Evolutionary conservation across 2,888 invertebrate species (phyloP), one percentile per base, ranked within the genome.

Genomic region (Lithophane leautieri): DNA sequence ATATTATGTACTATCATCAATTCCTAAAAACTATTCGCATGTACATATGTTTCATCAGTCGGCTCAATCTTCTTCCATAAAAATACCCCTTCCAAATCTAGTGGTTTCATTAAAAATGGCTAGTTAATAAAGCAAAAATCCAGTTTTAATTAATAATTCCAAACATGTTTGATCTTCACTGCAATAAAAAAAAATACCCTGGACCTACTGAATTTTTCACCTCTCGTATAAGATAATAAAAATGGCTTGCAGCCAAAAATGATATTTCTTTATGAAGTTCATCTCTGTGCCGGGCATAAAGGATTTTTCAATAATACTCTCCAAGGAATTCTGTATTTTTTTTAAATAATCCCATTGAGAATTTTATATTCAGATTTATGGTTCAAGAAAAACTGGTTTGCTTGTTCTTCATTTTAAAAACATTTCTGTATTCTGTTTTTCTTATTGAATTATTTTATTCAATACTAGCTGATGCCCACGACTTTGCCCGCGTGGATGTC

Each of bases 221-320:
- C 79, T 81, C 81, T 40, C 63, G 25, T 65, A 22, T 63, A 40
- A 40, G 68, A 70, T 82, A 70, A 78, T 73, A 78, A 81, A 82
- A 81, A 82, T 81, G 81, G 81, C 81, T 62, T 4, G 83, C 50
- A 58, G 81, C 83, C 81, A 81, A 78, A 54, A 82, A 61, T 58
- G 61, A 66, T 82, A 78, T 69, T 82, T 78, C 78, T 82, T 68
- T 68, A 79, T 81, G 68, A 69, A 79, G 50, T 68, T 77, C 68
- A 50, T 72, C 44, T 76, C 68, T 81, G 81, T 56, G 61, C 3
- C 19, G 25, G 69, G 69, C 82, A 73, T 78, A 47, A 62, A 73
- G 25, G 65, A 78, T 65, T 73, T 70, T 73, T 22, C 69, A 22
- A 73, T 78, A 66, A 58, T 58, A 70, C 16, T 47, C 6, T 40